Percentiles rank a stretch among this genome's conserved stretches.
These are phyloP conservation scores for Ceratotherium simum DNA, from an alignment of 2,113 vertebrate species.

Conservation along the genomic window DNA sequence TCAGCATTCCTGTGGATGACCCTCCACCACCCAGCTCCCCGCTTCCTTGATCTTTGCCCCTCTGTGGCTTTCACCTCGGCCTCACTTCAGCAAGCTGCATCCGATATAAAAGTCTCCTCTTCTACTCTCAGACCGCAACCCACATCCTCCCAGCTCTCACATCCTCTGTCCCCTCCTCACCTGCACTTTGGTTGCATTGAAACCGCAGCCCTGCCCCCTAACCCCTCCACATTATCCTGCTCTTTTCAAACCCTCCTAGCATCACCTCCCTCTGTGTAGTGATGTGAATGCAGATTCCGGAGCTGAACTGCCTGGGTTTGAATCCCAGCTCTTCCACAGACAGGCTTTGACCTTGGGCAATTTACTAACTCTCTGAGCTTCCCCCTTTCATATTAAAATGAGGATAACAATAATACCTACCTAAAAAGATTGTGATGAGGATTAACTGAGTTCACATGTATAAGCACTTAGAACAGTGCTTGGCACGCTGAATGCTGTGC, in stretches of 20 bases:
- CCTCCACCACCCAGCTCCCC: not conserved
- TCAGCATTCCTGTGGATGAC: not conserved
- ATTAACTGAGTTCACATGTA: not conserved
- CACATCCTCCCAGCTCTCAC: not conserved
- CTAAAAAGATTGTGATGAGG: not conserved
- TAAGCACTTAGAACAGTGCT: not conserved
- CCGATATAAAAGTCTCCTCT: not conserved
- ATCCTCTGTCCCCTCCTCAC: not conserved
- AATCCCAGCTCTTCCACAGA: not conserved
- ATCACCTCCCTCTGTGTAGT: not conserved
- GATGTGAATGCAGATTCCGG: not conserved
- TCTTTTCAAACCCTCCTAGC: not conserved
- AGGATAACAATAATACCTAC: not conserved
- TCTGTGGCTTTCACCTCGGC: not conserved
- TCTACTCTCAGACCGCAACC: not conserved
- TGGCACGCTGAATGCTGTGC: no score
- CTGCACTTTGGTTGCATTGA: not conserved
- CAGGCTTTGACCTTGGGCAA: not conserved
- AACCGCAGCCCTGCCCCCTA: not conserved
- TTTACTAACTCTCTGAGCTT: not conserved
- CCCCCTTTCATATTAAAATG: not conserved
- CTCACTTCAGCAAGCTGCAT: not conserved
- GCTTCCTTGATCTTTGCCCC: not conserved
- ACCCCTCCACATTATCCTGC: not conserved
- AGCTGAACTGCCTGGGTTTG: not conserved